Conservation (phyloP, 2,888 invertebrate genomes). For the Candidula unifasciata region DNA sequence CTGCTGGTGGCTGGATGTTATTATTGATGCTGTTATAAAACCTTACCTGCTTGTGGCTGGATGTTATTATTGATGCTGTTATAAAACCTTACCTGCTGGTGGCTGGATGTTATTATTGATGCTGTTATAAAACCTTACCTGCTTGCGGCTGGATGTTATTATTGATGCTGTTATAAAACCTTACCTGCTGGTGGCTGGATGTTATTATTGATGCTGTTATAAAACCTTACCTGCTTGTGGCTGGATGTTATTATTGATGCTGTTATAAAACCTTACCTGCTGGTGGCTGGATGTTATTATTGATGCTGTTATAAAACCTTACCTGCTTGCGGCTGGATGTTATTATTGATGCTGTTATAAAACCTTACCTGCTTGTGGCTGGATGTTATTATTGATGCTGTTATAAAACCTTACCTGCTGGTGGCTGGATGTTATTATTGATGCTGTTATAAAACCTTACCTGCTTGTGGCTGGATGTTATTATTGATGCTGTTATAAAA, state of each 20-base stretch:
- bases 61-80: conserved; percentile 37
- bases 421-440: conserved; percentile 27
- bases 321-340: conserved; percentile 30
- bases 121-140: conserved; percentile 37
- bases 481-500: conserved; percentile 37
- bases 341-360: conserved; percentile 38
- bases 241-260: conserved; percentile 25
- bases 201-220: conserved; percentile 39
- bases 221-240: conserved; percentile 29
- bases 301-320: conserved; percentile 27
- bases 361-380: conserved; percentile 30
- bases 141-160: conserved; percentile 20
- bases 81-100: conserved; percentile 29
- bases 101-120: conserved; percentile 26
- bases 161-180: conserved; percentile 32
- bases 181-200: conserved; percentile 30
- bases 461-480: conserved; percentile 22
- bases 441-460: conserved; percentile 33
- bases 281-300: conserved; percentile 23
- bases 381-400: conserved; percentile 33
- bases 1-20: conserved; percentile 22
- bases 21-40: conserved; percentile 37
- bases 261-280: conserved; percentile 38
- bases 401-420: conserved; percentile 31
- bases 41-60: conserved; percentile 31